Conservation (phyloP, 2,888 invertebrate species). For the Adelognathus sp. region DNA sequence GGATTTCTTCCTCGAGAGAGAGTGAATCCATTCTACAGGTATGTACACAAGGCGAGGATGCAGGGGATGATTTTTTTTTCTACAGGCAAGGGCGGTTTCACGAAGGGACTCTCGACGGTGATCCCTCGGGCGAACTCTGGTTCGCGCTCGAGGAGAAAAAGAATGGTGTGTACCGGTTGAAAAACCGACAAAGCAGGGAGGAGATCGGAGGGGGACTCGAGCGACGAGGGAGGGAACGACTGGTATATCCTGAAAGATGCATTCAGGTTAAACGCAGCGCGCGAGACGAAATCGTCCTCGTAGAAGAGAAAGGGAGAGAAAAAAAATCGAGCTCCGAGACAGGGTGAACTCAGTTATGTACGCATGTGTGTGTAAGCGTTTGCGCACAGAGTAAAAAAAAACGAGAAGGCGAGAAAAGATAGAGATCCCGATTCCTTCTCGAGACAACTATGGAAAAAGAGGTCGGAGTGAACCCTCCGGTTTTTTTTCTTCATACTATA, state of each 20-base stretch:
- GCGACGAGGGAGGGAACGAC: constrained; percentile 56
- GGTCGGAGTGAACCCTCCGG: background rate
- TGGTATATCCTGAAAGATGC: constrained; percentile 78
- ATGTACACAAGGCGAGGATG: constrained; percentile 49
- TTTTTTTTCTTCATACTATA: constrained; percentile 22
- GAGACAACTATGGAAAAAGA: constrained; percentile 24
- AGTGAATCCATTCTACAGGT: constrained; percentile 45
- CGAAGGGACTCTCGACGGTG: constrained; percentile 65
- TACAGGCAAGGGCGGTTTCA: constrained; percentile 79
- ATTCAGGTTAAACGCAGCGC: constrained; percentile 79
- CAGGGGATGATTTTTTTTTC: constrained; percentile 78
- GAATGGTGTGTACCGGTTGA: constrained; percentile 77
- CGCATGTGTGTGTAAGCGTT: constrained; percentile 12
- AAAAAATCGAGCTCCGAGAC: constrained; percentile 3
- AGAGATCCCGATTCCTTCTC: constrained; percentile 24
- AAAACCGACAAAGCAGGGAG: constrained; percentile 77
- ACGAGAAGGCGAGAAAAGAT: constrained; percentile 33
- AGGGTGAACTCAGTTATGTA: background rate
- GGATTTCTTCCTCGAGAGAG: constrained; percentile 41
- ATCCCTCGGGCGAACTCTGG: constrained; percentile 46
- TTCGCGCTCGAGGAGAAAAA: constrained; percentile 60
- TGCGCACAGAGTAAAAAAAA: constrained; percentile 19
- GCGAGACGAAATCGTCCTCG: constrained; percentile 73
- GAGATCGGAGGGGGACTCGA: constrained; percentile 47
- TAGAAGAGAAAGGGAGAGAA: constrained; percentile 29